Base-by-base conservation (phyloP, 2,888 invertebrate species). In the Azorinus chamasolen region DNA sequence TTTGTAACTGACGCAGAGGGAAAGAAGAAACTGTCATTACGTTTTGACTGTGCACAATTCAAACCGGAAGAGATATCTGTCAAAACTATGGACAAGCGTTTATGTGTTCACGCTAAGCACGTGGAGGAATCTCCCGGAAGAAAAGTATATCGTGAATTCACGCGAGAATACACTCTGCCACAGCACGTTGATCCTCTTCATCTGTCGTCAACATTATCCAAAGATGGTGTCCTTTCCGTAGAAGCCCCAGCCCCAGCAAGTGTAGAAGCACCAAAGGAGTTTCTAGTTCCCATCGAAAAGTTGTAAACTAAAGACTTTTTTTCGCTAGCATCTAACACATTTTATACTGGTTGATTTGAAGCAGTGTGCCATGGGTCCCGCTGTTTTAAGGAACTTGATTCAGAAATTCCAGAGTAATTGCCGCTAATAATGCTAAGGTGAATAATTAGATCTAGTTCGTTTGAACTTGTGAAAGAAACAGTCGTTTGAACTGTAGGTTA, bases 101-200 rank as follows among this genome's bases (percentile, higher is more conserved):
- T 99, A 58, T 83, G 83, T 74, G 97, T 98, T 53, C 98, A 98
- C 93, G 99, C 99, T 79, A 98, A 98, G 94, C 99, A 99, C 94
- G 98, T 98, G 94, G 99, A 99, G 94, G 98, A 99, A 94, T 96
- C 97, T 54, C 98, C 98, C 94, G 97, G 97, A 92, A 97, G 98
- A 94, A 97, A 97, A 64, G 98, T 99, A 77, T 99, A 98, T 95
- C 96, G 98, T 94, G 99, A 99, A 94, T 99, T 99, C 95, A 99
- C 98, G 94, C 95, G 98, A 88, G 98, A 99, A 94, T 99, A 99
- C 95, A 95, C 98, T 93, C 94, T 99, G 93, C 99, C 99, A 6
- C 97, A 98, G 93, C 98, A 98, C 90, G 98, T 98, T 73, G 98
- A 99, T 94, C 98, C 99, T 0, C 98, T 99, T 94, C 95, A 96